Conservation (phyloP, 2,797 vertebrate species). For the Lutjanus argentimaculatus region DNA sequence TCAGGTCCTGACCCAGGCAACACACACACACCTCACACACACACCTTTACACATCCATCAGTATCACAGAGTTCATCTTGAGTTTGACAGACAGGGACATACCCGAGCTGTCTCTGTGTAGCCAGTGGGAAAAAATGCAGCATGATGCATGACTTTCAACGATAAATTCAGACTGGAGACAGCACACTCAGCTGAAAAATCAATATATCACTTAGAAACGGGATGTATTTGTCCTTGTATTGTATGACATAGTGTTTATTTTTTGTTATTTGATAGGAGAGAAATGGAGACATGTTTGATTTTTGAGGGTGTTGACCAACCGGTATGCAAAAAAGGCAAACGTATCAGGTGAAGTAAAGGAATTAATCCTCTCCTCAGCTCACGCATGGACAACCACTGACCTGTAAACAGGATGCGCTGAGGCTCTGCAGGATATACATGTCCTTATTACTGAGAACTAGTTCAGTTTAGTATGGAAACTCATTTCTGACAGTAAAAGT, state of each 20-base stretch:
- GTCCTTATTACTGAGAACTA: constrained; percentile 6
- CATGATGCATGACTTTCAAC: constrained; percentile 28
- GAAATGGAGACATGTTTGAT: background rate
- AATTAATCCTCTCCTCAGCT: constrained; percentile 8
- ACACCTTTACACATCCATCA: constrained; percentile 42
- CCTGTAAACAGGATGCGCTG: constrained; percentile 7
- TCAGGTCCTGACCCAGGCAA: constrained; percentile 20
- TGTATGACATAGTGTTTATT: background rate
- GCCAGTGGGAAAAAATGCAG: constrained; percentile 50
- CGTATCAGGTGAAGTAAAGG: constrained; percentile 2
- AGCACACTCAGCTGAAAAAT: constrained; percentile 17
- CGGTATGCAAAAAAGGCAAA: constrained; percentile 10
- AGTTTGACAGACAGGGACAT: constrained; percentile 71
- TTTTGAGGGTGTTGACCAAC: constrained; percentile 26
- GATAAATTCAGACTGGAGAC: constrained; percentile 48
- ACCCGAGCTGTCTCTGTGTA: constrained; percentile 46
- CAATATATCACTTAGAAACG: constrained; percentile 1
- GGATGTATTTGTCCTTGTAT: background rate
- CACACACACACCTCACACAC: constrained; percentile 11
- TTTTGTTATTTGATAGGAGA: background rate
- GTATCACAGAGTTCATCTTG: constrained; percentile 66
- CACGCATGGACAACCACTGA: constrained; percentile 22
- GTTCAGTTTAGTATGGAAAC: background rate
- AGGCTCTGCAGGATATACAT: constrained; percentile 33
- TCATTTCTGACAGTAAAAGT: too few species aligned